Percentiles rank a stretch among this genome's conserved stretches.
Evolutionary conservation across 2,113 vertebrate genomes (phyloP).

Genomic region (Alexandromys fortis): DNA sequence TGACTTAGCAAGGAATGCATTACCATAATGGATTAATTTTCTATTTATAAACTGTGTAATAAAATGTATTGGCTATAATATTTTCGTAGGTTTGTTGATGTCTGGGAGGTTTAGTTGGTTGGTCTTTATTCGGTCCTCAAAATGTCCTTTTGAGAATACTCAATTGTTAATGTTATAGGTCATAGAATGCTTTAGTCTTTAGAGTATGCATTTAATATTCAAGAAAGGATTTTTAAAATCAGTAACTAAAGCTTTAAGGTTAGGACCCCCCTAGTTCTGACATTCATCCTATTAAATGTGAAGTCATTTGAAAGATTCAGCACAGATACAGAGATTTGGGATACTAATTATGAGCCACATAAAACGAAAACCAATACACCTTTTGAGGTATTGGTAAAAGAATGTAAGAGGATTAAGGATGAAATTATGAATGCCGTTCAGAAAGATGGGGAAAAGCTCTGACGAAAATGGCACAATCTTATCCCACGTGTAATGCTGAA

Average conservation of each 20-base stretch:
- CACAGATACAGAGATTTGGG: conserved; percentile 31
- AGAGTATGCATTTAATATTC: conserved; percentile 28
- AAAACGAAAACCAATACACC: conserved; percentile 39
- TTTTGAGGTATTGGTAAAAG: conserved; percentile 14
- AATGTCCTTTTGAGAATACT: conserved; percentile 48
- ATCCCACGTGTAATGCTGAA: conserved; percentile 19
- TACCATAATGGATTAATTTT: neutral
- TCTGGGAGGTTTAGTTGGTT: conserved; percentile 5
- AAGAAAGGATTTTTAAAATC: conserved; percentile 39
- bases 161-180: neutral
- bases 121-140: conserved; percentile 26
- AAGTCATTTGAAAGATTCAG: conserved; percentile 48
- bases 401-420: conserved; percentile 26
- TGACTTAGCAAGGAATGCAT: conserved; percentile 7
- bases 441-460: neutral
- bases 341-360: conserved; percentile 34
- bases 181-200: conserved; percentile 16
- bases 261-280: neutral
- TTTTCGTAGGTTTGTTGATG: conserved; percentile 30
- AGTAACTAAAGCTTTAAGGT: conserved; percentile 50
- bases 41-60: conserved; percentile 9
- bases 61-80: neutral
- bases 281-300: conserved; percentile 35
- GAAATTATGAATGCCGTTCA: conserved; percentile 45
- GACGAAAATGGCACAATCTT: conserved; percentile 20